Conservation (phyloP, 2,797 vertebrate species). For the Crenichthys baileyi region DNA sequence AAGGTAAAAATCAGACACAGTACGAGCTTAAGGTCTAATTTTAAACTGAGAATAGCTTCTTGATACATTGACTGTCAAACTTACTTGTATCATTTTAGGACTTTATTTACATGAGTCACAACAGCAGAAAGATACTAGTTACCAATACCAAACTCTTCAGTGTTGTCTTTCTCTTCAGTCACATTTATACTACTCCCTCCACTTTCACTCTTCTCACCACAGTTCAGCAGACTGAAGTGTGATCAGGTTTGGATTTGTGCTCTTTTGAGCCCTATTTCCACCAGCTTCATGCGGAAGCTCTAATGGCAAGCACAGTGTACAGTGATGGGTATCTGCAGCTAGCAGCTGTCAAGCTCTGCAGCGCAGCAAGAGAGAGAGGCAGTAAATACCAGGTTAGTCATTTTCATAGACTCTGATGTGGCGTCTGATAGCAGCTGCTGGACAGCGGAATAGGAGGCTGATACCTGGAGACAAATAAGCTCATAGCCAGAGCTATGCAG, state of each 20-base stretch:
- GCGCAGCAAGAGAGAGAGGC: slow-evolving; percentile 8
- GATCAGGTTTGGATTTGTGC: slow-evolving; percentile 3
- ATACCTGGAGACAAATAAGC: slow-evolving; percentile 57
- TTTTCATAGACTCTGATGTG: slow-evolving; percentile 72
- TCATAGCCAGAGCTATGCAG: slow-evolving; percentile 16
- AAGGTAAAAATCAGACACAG: not conserved
- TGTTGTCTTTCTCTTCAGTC: not conserved
- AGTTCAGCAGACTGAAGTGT: not conserved
- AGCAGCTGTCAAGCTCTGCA: slow-evolving; percentile 21
- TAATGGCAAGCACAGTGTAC: slow-evolving; percentile 36
- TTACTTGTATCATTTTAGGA: slow-evolving; percentile 2
- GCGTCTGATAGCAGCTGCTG: slow-evolving; percentile 51
- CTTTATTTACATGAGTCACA: not conserved
- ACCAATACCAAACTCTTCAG: not conserved
- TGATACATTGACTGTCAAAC: not conserved
- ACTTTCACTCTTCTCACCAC: slow-evolving; percentile 42
- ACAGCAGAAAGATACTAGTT: slow-evolving; percentile 1
- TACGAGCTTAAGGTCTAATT: not conserved
- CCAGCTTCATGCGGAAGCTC: slow-evolving; percentile 49
- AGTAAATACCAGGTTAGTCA: slow-evolving; percentile 51
- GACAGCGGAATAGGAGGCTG: slow-evolving; percentile 47
- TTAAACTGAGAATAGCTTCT: not conserved
- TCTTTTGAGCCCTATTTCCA: slow-evolving; percentile 23
- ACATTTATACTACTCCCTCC: slow-evolving; percentile 12
- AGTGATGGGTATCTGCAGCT: slow-evolving; percentile 60